Conservation (phyloP, 2,113 vertebrate genomes). For the Barbus barbus region DNA sequence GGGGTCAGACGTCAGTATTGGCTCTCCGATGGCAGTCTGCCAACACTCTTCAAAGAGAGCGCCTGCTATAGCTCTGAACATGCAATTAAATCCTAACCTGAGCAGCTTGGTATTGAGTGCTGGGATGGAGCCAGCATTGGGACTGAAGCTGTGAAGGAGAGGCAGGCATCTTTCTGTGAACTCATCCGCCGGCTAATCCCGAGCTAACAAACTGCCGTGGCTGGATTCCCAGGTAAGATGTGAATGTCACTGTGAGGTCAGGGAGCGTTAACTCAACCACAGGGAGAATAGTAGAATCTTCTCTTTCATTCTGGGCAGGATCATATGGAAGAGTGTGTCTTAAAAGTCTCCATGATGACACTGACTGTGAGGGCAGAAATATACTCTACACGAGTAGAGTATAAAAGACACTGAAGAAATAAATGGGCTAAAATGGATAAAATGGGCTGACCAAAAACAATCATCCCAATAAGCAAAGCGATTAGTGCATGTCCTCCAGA, state of each 20-base stretch:
- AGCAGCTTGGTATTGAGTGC: constrained; percentile 41
- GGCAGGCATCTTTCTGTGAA: constrained; percentile 36
- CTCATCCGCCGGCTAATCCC: constrained; percentile 43
- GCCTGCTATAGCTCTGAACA: constrained; percentile 47
- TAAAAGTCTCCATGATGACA: constrained; percentile 1
- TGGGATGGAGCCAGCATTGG: constrained; percentile 45
- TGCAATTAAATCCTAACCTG: constrained; percentile 61
- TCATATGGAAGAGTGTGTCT: neutral
- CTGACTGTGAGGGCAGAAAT: neutral
- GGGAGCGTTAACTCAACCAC: constrained; percentile 42
- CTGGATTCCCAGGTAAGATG: constrained; percentile 43
- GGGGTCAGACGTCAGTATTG: constrained; percentile 48
- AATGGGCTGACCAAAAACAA: constrained; percentile 5
- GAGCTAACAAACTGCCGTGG: constrained; percentile 50
- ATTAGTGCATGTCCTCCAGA: neutral
- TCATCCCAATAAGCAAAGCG: neutral
- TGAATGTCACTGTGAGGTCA: constrained; percentile 48
- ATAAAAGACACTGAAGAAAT: neutral
- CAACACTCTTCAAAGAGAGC: constrained; percentile 41
- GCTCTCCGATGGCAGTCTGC: constrained; percentile 34
- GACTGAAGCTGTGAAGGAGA: constrained; percentile 20
- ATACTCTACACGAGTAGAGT: neutral
- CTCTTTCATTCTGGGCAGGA: constrained; percentile 24
- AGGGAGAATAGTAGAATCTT: constrained; percentile 26
- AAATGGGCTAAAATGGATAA: neutral